Evolutionary conservation across 2,888 invertebrate genomes (phyloP), one percentile per base, ranked within the genome.

Genomic region (Dusona sp.): DNA sequence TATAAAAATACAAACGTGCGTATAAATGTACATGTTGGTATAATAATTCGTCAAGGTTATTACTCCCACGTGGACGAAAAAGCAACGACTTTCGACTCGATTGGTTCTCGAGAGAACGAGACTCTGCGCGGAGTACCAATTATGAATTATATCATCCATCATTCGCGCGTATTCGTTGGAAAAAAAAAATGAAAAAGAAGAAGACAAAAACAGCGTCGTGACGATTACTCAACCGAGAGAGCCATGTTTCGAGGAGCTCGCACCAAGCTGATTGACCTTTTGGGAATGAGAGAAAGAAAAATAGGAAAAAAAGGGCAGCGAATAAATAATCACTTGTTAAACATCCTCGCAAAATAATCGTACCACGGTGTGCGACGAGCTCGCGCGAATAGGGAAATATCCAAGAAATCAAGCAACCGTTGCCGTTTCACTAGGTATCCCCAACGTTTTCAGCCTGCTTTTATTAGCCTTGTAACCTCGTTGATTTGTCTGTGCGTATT

Each of bases 381-480:
- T 48, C 48, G 42, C 54, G 36, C 57, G 68, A n/a, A 22, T 57
- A 64, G 22, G 29, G 16, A 45, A 22, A 48, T 65, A 51, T 22
- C 68, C 45, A 61, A 64, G 61, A 64, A 75, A 80, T 70, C 75
- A 75, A 51, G 57, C 73, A 61, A 70, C 64, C 64, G 42, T 25
- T 38, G 79, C 72, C 72, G 42, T 65, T 75, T 38, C 38, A 42
- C n/a, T 38, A 57, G 16, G 38, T 13, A 36, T 48, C 13, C 16
- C 64, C 9, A 38, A 42, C 48, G 45, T 38, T 36, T 72, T n/a
- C 54, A 68, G 83, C 57, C 86, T 73, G 86, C 86, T 79, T 85
- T 83, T 87, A 88, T 83, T 87, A 88, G 86, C 89, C 89, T 89
- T 83, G 83, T 89, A 85, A 89, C 90, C 90, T 74, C 88, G 61